Percentiles rank a stretch among this genome's conserved stretches.
phyloP scores from a whole-genome alignment of 1,140 invertebrate species.

The Euborellia annulipes region DNA sequence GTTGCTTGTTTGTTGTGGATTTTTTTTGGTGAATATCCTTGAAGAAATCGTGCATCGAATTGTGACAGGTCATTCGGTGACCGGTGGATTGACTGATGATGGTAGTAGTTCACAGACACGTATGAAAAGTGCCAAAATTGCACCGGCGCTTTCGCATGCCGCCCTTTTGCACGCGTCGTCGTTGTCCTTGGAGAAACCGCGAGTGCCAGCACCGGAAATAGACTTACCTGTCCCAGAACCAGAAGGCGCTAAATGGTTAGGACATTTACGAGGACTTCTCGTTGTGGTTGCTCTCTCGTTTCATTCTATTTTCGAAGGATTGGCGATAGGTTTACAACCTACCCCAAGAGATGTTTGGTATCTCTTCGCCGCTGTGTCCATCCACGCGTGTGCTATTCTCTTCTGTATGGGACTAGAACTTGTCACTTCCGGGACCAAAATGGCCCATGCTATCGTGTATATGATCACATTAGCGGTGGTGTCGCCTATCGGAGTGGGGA shows the following conservation, averaged over 20 bases:
- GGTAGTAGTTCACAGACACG: conserved; percentile 2
- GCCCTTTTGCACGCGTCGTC: conserved; percentile 8
- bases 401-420: conserved; percentile 30
- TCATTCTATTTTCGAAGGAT: conserved; percentile 47
- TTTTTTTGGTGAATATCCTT: conserved; percentile 38
- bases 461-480: conserved; percentile 26
- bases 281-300: conserved; percentile 43
- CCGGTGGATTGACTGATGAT: not conserved
- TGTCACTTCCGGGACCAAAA: conserved; percentile 21
- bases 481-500: conserved; percentile 25
- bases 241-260: conserved; percentile 6
- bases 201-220: too few species aligned
- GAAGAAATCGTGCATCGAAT: conserved; percentile 33
- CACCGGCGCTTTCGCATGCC: conserved; percentile 4
- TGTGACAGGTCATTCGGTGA: too few species aligned
- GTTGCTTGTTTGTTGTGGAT: conserved; percentile 34
- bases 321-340: conserved; percentile 42
- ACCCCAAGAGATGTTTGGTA: conserved; percentile 29
- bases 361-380: conserved; percentile 32
- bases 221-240: too few species aligned
- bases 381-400: conserved; percentile 38
- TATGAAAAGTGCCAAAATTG: conserved; percentile 6
- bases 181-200: conserved; percentile 2
- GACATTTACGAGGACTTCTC: conserved; percentile 27
- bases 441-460: conserved; percentile 21